Base-by-base conservation (phyloP, 2,113 vertebrate species). In the Holacanthus passer region DNA sequence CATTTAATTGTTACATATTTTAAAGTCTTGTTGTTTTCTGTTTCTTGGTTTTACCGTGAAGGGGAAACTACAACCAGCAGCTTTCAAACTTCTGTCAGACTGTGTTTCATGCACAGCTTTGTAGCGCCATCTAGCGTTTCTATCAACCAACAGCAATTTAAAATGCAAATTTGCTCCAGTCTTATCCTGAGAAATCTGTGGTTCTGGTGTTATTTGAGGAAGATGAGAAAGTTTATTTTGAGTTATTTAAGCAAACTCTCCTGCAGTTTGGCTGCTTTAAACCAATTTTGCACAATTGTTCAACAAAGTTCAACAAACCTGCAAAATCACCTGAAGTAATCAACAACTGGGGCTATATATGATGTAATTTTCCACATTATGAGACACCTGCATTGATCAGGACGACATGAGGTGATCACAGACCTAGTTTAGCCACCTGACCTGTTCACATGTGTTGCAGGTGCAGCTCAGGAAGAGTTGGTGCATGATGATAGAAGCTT, bases 401-500 rank as follows among this genome's bases (percentile, higher is more conserved):
- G 39, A 20, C 3, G 32, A 31, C 27, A 68, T 41, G 10, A 71
- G 1, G 5, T 55, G 8, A 47, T 47, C 32, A n/a, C 12, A 41
- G 16, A 9, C 8, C 45, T 7, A 2, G 7, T 72, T 72, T 45
- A 14, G 3, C 37, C 22, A 59, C 27, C 41, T 55, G 43, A 2
- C 5, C 7, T 9, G 94, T 72, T 66, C 55, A 95, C 95, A 0
- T 87, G 94, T 78, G 0, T 96, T 94, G 89, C 96, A 96, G 1
- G 96, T 97, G 2, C 94, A 94, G 3, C 95, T 96, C 73, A 91
- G 78, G 37, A 94, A n/a, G 31, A 2, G 16, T 70, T 96, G 94
- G 79, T 96, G 96, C 5, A 96, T 95, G 39, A 95, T 50, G 13
- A 60, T 5, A 31, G 12, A 52, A 41, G 14, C 12, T 41, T 9